These are phyloP conservation scores for Lacanobia wlatinum DNA, from an alignment of 2,888 invertebrate species.

Conservation along the genomic window DNA sequence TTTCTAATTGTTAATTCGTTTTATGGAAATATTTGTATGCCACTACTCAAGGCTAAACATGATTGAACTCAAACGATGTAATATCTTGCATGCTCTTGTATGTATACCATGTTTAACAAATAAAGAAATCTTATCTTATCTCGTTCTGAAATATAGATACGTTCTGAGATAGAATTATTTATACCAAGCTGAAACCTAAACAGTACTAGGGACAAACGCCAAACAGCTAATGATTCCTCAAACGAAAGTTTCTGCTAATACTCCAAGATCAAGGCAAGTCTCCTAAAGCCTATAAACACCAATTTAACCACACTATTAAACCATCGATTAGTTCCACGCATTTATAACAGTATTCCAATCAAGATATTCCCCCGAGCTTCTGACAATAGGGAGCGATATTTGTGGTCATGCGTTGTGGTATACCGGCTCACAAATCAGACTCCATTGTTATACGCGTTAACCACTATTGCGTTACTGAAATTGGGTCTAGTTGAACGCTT, in stretches of 20 bases:
- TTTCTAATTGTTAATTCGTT: too few species aligned
- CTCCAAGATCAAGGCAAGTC: not conserved
- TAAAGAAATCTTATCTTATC: too few species aligned
- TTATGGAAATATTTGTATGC: too few species aligned
- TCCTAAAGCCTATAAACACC: not conserved
- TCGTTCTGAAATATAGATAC: too few species aligned
- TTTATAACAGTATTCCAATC: slow-evolving; percentile 65
- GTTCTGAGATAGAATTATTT: too few species aligned
- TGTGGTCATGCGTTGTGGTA: slow-evolving; percentile 66
- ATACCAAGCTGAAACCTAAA: not conserved
- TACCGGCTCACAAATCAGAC: slow-evolving; percentile 67
- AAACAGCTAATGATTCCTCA: not conserved
- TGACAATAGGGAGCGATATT: slow-evolving; percentile 67
- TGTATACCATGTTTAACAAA: too few species aligned
- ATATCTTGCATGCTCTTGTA: too few species aligned
- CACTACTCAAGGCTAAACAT: too few species aligned
- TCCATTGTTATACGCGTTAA: slow-evolving; percentile 67
- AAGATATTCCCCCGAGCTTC: slow-evolving; percentile 60
- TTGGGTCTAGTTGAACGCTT: slow-evolving; percentile 65
- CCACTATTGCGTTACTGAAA: slow-evolving; percentile 63
- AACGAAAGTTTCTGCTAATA: too few species aligned
- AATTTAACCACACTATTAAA: slow-evolving; percentile 41
- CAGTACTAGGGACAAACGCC: not conserved
- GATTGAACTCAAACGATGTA: too few species aligned
- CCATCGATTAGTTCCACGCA: slow-evolving; percentile 49